A percentile compares a stretch with the other conserved stretches of the same genome.
Conservation (phyloP, 2,888 invertebrate genomes). For the Cremastinae sp. region DNA sequence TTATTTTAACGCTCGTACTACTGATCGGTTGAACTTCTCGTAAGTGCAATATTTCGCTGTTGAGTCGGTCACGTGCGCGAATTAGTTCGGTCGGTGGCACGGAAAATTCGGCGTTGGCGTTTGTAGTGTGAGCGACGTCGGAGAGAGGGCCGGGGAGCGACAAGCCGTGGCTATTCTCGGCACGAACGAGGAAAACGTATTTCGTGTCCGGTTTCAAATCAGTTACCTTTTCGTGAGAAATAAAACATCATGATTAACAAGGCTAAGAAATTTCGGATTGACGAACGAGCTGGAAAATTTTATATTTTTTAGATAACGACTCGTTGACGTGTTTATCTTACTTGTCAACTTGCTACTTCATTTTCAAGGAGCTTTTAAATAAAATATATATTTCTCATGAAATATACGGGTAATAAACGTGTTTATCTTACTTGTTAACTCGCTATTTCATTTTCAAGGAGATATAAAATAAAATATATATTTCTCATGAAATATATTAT, state of each 20-base stretch:
- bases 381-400: neutral
- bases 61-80: constrained; percentile 88
- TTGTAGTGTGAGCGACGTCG: constrained; percentile 86
- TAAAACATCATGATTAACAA: constrained; percentile 2
- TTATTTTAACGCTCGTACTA: constrained; percentile 89
- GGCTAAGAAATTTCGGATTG: neutral
- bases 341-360: neutral
- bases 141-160: constrained; percentile 91
- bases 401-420: too few relatives aligned
- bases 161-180: constrained; percentile 92
- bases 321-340: neutral
- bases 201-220: constrained; percentile 89
- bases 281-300: too few relatives aligned
- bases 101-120: constrained; percentile 84
- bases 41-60: constrained; percentile 90
- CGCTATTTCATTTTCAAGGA: neutral
- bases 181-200: constrained; percentile 92
- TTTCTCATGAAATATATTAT: too few relatives aligned
- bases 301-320: too few relatives aligned
- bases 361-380: too few relatives aligned
- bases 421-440: constrained; percentile 2
- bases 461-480: too few relatives aligned
- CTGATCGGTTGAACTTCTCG: constrained; percentile 85
- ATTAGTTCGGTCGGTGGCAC: constrained; percentile 89
- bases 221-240: constrained; percentile 79